Percentiles rank a stretch among this genome's conserved stretches.
These are phyloP conservation scores for Heliconius hewitsoni DNA, from an alignment of 1,140 invertebrate genomes.

Conservation along the genomic window DNA sequence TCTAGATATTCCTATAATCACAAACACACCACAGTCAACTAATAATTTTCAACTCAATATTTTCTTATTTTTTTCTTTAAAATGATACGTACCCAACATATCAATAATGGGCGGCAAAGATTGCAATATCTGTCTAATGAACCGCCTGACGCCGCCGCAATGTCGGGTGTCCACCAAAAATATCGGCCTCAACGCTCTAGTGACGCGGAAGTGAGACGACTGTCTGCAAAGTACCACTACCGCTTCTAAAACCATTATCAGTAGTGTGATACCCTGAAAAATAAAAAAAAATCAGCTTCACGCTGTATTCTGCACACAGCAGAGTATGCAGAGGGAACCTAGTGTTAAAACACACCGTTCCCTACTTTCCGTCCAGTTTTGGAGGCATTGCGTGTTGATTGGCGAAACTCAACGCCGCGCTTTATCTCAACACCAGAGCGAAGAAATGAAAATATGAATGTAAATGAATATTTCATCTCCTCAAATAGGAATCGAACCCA, in stretches of 20 bases:
- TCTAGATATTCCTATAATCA: no score
- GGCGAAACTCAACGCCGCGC: no score
- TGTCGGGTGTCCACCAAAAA: constrained; percentile 94
- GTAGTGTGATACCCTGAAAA: constrained; percentile 86
- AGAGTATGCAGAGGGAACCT: no score
- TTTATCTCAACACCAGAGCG: no score
- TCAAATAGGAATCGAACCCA: no score
- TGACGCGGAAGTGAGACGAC: constrained; percentile 93
- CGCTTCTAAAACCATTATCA: constrained; percentile 93
- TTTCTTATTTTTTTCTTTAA: background rate
- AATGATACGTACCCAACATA: constrained; percentile 85
- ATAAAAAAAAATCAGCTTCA: background rate
- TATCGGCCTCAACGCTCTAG: constrained; percentile 92
- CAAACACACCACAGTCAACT: no score
- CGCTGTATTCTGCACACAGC: no score
- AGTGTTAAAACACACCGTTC: no score
- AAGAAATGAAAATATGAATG: no score
- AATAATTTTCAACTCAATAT: background rate
- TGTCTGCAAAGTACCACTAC: constrained; percentile 91
- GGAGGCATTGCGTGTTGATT: no score
- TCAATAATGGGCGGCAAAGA: constrained; percentile 94
- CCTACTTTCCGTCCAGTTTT: no score
- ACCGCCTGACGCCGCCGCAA: constrained; percentile 87
- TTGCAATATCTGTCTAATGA: constrained; percentile 90
- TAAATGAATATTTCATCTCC: no score